Conservation (phyloP, 2,888 invertebrate genomes). For the Hydrotaea cyrtoneurina region DNA sequence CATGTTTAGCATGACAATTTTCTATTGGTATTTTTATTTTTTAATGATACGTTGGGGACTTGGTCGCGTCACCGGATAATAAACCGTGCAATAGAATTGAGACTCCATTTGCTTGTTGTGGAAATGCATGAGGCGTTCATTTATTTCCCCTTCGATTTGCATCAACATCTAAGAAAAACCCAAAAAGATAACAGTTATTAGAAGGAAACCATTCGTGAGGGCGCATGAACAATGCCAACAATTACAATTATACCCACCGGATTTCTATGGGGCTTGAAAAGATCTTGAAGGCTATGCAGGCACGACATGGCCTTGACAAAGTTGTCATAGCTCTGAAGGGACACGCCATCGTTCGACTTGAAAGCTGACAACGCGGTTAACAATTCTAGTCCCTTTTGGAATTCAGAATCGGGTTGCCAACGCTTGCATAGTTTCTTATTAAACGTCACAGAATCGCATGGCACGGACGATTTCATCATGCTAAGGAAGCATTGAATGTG, state of each 20-base stretch:
- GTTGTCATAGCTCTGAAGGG: constrained; percentile 72
- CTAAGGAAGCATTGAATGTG: constrained; percentile 70
- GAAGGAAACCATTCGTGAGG: no score
- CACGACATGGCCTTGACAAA: constrained; percentile 75
- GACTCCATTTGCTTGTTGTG: constrained; percentile 75
- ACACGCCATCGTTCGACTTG: background rate
- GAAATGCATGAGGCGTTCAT: constrained; percentile 73
- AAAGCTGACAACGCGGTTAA: constrained; percentile 68
- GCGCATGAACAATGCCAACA: background rate
- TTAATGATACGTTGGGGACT: constrained; percentile 8
- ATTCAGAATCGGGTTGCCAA: constrained; percentile 72
- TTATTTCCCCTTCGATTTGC: constrained; percentile 74
- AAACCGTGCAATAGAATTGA: constrained; percentile 77
- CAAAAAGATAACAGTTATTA: background rate
- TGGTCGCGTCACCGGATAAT: constrained; percentile 75
- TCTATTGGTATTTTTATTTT: no score
- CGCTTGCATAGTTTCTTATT: constrained; percentile 69
- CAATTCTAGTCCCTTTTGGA: constrained; percentile 73
- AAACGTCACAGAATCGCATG: constrained; percentile 25
- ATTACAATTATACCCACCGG: constrained; percentile 68
- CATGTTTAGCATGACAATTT: no score
- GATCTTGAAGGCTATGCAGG: constrained; percentile 71
- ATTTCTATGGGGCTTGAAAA: constrained; percentile 73
- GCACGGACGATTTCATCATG: constrained; percentile 67
- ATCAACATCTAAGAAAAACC: constrained; percentile 69